Base-by-base conservation (phyloP, 2,797 vertebrate species). In the Taeniopygia guttata region DNA sequence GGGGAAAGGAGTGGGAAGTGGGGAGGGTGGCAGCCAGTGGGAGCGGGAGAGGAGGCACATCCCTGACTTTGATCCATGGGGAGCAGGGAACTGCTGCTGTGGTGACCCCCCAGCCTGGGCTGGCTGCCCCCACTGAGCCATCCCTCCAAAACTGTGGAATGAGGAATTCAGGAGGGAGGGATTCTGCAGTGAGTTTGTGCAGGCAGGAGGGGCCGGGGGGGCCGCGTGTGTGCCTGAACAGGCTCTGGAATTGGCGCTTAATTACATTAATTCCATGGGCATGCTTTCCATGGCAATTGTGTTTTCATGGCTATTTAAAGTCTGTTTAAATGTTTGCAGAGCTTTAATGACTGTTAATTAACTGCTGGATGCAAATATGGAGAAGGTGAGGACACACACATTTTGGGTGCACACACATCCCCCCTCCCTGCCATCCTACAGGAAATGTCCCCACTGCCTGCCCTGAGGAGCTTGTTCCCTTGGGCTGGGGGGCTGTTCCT, bases 301-400 rank as follows among this genome's bases (percentile, higher is more conserved):
- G 75, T 86, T 97, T 97, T 95, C 96, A 95, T 83, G 96, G 96
- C 94, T 94, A 59, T 97, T 97, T 96, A 94, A 96, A 96, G 74
- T 8, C 91, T 96, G 79, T 95, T 96, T 95, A 95, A 97, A 96
- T 97, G 96, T 98, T 97, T 97, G 95, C 89, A 2, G 74, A 97
- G 95, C 85, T 97, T 90, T 96, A 82, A 92, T 63, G 85, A 84
- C 84, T 93, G 84, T 69, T 97, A 97, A 97, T 97, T 97, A 98
- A 95, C 94, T 90, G 93, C 77, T 78, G 81, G 94, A 67, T 96
- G 93, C 95, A 97, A 97, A 97, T 70, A 95, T 5, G 84, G 40
- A 67, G 73, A 88, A 88, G 90, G 86, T 9, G 30, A 78, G 64
- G 46, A 29, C 1, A 0, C 21, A n/a, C 51, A n/a, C 3, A 4